A percentile compares a stretch with the other conserved stretches of the same genome.
Evolutionary conservation across 2,113 vertebrate genomes (phyloP).

Genomic region (Anoura caudifer): DNA sequence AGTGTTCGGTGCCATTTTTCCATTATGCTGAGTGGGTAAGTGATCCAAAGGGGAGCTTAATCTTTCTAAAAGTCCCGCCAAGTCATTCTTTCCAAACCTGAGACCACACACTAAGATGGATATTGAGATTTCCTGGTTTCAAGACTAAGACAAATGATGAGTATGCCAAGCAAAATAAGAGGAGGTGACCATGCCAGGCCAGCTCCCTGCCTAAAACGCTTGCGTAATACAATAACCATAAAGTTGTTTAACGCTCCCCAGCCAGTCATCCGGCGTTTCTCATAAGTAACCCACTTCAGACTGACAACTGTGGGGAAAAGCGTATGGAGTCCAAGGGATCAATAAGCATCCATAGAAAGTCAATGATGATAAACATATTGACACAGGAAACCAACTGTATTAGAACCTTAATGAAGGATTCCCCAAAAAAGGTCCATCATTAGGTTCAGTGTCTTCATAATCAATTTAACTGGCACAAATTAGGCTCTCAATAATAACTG

Average conservation of each 20-base stretch:
- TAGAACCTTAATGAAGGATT: background rate
- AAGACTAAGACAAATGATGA: background rate
- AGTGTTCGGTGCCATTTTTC: background rate
- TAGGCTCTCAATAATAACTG: background rate
- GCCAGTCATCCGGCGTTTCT: slow-evolving; percentile 1
- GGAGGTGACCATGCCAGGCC: background rate
- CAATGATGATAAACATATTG: background rate
- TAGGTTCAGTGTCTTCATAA: background rate
- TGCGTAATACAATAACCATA: background rate
- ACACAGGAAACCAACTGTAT: background rate
- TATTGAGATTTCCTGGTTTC: slow-evolving; percentile 19
- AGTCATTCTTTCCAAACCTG: background rate
- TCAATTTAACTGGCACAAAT: background rate
- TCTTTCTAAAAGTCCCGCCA: slow-evolving; percentile 20
- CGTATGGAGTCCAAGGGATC: background rate
- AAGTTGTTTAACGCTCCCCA: background rate
- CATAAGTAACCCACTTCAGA: slow-evolving; percentile 13
- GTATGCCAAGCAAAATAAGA: slow-evolving; percentile 44
- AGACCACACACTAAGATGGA: slow-evolving; percentile 51
- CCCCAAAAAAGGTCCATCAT: background rate
- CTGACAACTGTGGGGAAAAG: background rate
- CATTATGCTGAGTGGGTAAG: background rate
- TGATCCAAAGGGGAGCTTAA: background rate
- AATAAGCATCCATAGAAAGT: background rate
- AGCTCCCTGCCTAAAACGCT: background rate